Conservation (phyloP, 2,113 vertebrate species). For the Hypomesus transpacificus region DNA sequence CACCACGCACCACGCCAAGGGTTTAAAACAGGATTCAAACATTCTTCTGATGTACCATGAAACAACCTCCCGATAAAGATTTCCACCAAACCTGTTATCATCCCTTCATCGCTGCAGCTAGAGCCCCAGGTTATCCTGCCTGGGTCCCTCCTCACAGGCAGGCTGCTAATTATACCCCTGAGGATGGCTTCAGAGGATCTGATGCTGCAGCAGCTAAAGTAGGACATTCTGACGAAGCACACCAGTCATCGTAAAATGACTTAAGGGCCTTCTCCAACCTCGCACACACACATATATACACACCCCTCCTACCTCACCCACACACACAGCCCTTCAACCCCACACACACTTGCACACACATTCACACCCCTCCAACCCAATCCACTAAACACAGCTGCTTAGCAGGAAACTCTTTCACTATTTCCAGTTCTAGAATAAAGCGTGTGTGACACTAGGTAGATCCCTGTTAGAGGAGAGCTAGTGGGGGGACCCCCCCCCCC, state of each 20-base stretch:
- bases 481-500: too few relatives aligned
- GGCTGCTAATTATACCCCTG: constrained; percentile 48
- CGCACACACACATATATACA: neutral
- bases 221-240: neutral
- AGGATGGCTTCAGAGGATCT: constrained; percentile 24
- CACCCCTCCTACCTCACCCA: neutral
- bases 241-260: neutral
- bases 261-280: neutral
- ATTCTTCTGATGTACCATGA: constrained; percentile 23
- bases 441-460: too few relatives aligned
- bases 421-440: too few relatives aligned
- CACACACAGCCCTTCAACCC: neutral
- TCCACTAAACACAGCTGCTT: too few relatives aligned
- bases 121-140: constrained; percentile 25
- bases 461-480: too few relatives aligned
- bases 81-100: constrained; percentile 44
- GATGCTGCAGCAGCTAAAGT: constrained; percentile 16
- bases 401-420: too few relatives aligned
- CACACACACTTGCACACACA: neutral
- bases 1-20: neutral
- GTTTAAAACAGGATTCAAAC: constrained; percentile 5
- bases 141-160: constrained; percentile 29
- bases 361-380: neutral
- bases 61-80: constrained; percentile 37
- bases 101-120: constrained; percentile 34